phyloP scores from a whole-genome alignment of 2,888 invertebrate genomes.

The Xanthia icteritia region DNA sequence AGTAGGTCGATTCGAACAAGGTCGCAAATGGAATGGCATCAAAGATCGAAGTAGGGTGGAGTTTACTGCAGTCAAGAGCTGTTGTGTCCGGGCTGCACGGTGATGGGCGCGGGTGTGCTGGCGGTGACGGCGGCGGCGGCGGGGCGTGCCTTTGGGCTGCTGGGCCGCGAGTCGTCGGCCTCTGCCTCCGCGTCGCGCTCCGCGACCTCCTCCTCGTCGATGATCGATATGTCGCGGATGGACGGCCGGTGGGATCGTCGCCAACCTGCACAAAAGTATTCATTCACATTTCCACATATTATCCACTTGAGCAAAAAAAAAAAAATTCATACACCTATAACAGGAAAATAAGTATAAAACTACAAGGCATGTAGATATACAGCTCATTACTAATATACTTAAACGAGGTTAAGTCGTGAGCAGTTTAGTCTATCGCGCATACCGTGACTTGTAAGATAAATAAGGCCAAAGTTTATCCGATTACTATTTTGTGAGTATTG shows the following conservation, averaged over 20 bases:
- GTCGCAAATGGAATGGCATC: slow-evolving; percentile 50
- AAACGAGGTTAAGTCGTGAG: slow-evolving; percentile 51
- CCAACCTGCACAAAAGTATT: slow-evolving; percentile 90
- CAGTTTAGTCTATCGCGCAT: slow-evolving; percentile 57
- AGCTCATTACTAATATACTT: slow-evolving; percentile 38
- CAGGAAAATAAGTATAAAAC: slow-evolving; percentile 58
- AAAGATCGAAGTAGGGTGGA: slow-evolving; percentile 26
- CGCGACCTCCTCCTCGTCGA: slow-evolving; percentile 94
- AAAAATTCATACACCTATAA: background rate
- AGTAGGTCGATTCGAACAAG: slow-evolving; percentile 39
- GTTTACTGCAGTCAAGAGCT: slow-evolving; percentile 72
- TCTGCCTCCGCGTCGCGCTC: slow-evolving; percentile 88
- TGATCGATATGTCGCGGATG: slow-evolving; percentile 96
- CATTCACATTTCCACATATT: slow-evolving; percentile 6
- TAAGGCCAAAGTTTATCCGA: slow-evolving; percentile 75
- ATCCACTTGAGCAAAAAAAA: slow-evolving; percentile 4
- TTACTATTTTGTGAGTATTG: slow-evolving; percentile 55
- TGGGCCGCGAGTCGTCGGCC: slow-evolving; percentile 70
- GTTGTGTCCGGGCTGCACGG: slow-evolving; percentile 85
- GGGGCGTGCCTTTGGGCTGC: slow-evolving; percentile 67
- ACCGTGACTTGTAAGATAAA: slow-evolving; percentile 70
- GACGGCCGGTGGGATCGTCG: slow-evolving; percentile 95
- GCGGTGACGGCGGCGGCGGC: slow-evolving; percentile 69
- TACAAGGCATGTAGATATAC: slow-evolving; percentile 15
- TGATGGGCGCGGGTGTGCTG: slow-evolving; percentile 84